Evolutionary conservation across 2,113 vertebrate genomes (phyloP).

Genomic region (Lonchura striata): DNA sequence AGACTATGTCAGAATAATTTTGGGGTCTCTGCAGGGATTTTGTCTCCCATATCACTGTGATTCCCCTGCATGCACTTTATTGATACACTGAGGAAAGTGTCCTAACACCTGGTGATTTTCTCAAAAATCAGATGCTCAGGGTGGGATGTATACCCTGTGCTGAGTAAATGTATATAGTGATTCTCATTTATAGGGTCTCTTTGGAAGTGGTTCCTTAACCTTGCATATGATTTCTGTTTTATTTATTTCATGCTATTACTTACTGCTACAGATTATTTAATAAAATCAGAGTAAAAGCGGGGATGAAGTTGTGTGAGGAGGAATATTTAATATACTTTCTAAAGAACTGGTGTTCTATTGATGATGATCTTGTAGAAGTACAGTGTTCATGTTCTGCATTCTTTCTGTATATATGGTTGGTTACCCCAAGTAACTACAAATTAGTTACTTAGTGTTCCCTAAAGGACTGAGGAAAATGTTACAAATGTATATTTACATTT

Average conservation of each 20-base stretch:
- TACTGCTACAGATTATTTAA: neutral
- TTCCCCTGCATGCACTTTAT: neutral
- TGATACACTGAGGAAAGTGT: neutral
- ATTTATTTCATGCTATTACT: neutral
- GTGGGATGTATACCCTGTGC: neutral
- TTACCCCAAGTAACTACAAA: neutral
- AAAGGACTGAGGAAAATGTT: neutral
- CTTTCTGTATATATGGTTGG: neutral
- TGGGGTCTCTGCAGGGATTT: neutral
- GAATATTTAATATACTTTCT: neutral
- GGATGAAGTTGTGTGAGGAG: neutral
- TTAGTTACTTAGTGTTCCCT: neutral
- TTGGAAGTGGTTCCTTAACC: neutral
- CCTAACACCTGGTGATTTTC: neutral
- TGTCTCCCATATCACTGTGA: fast-evolving
- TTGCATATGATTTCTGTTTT: neutral
- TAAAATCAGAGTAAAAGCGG: neutral
- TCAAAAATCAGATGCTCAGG: neutral
- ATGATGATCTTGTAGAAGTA: neutral
- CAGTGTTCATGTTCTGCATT: fast-evolving
- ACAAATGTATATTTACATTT: neutral
- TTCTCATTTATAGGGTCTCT: neutral
- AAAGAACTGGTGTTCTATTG: neutral
- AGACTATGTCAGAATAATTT: neutral
- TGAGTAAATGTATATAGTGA: neutral